phyloP scores from a whole-genome alignment of 2,888 invertebrate genomes.

The Sinhomidia bicolor region DNA sequence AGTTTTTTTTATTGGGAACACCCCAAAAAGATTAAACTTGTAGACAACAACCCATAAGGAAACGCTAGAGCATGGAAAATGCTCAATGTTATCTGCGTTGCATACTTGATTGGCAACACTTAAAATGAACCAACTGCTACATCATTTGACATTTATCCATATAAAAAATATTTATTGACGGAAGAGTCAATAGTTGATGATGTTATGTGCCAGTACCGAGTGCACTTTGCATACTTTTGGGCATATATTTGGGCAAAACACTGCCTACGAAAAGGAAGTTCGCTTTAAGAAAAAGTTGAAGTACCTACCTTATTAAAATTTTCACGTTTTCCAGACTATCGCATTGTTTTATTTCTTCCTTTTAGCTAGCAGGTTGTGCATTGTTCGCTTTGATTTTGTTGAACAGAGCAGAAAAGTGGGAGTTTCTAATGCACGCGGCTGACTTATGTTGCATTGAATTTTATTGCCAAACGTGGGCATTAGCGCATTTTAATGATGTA shows the following conservation, averaged over 20 bases:
- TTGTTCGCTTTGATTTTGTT: background rate
- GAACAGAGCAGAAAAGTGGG: background rate
- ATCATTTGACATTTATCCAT: background rate
- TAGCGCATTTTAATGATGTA: conserved; percentile 39
- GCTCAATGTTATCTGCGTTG: background rate
- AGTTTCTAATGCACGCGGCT: background rate
- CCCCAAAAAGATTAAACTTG: conserved; percentile 25
- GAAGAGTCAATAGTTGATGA: too few species aligned
- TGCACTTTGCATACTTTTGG: too few species aligned
- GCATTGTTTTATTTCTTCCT: background rate
- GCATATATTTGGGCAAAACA: background rate
- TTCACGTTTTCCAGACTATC: background rate
- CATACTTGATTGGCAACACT: background rate
- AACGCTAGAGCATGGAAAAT: background rate
- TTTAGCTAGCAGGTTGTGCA: background rate
- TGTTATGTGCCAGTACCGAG: too few species aligned
- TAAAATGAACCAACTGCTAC: background rate
- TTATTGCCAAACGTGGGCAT: conserved; percentile 24
- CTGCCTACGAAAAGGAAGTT: background rate
- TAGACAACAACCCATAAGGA: conserved; percentile 19
- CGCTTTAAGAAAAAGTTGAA: too few species aligned
- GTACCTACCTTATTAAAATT: background rate
- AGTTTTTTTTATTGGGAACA: conserved; percentile 27
- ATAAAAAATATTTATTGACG: too few species aligned
- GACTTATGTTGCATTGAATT: conserved; percentile 20